Conservation (phyloP, 2,113 vertebrate species). For the Heterocephalus glaber region DNA sequence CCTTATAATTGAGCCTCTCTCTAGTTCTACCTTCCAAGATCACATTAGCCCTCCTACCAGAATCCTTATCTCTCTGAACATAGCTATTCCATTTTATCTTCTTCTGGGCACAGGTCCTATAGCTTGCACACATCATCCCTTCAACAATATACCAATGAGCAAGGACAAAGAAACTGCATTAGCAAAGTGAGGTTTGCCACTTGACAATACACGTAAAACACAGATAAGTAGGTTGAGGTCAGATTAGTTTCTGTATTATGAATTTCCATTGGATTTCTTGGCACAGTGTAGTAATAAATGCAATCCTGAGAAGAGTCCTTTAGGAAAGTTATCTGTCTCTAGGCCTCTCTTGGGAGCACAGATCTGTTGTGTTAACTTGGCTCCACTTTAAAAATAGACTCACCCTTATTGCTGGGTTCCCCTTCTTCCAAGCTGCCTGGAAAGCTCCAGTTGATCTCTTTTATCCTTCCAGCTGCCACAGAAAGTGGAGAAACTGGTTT, state of each 20-base stretch:
- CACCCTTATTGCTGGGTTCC: not conserved
- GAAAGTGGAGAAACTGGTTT: constrained; percentile 63
- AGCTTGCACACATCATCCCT: not conserved
- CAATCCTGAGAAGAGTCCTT: not conserved
- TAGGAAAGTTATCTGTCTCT: not conserved
- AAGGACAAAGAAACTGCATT: constrained; percentile 16
- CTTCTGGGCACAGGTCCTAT: not conserved
- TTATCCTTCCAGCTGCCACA: not conserved
- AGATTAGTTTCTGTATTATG: not conserved
- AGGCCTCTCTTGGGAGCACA: not conserved
- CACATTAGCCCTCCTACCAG: not conserved
- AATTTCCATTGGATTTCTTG: not conserved
- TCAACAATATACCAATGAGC: not conserved
- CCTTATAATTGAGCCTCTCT: not conserved
- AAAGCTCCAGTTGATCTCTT: constrained; percentile 13
- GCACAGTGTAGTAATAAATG: not conserved
- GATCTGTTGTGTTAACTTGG: not conserved
- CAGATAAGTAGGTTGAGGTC: not conserved
- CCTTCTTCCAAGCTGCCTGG: constrained; percentile 38
- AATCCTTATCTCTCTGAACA: not conserved
- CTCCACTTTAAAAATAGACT: constrained; percentile 31
- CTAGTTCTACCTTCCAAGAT: not conserved
- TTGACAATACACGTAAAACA: not conserved
- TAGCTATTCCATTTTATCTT: not conserved
- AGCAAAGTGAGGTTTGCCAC: not conserved